Base-by-base conservation (phyloP, 2,797 vertebrate genomes). In the Hapalemur alaotrensis region DNA sequence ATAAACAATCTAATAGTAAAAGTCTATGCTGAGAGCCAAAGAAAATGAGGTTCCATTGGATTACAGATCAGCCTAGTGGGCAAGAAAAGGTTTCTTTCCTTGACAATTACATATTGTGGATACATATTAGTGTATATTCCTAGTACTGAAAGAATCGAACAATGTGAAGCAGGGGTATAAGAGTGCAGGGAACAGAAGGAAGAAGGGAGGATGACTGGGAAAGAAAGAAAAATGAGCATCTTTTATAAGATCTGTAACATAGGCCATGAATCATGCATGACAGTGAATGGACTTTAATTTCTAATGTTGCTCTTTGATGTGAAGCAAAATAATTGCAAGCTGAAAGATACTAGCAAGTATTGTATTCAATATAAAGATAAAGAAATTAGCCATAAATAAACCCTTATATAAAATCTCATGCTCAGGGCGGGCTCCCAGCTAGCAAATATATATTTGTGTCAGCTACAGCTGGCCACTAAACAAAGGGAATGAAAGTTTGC, bases 221-320 rank as follows among this genome's bases (percentile, higher is more conserved):
- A 87, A 79, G 52, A 82, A 89, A 89, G 75, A 93, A 85, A 95
- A 98, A 96, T 88, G 82, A 97, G 38, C 0, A 0, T 97, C 93
- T 98, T 96, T 97, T 93, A 88, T 76, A 97, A 72, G 87, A 93
- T 18, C 6, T 17, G 5, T 94, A 97, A 86, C 96, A 96, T 15
- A 97, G 7, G n/a, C 97, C 57, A 78, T 93, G 98, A 97, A 96
- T 98, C 70, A 96, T 70, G 69, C 72, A 43, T 13, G 4, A 82
- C 90, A 97, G 69, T 98, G 97, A 98, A 98, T 95, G 95, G 96
- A 95, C 95, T 98, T 98, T 86, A 98, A 95, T 97, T 97, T 98
- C 96, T 97, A 97, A 94, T 89, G 83, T 94, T 97, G 96, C 91
- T 98, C 25, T 93, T 97, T 98, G 96, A 98, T 97, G 96, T 50